Evolutionary conservation across 37 sponge, comb jelly and placozoan genomes (phyloP), one percentile per base, ranked within the genome.

Genomic region (Eunapius fragilis): DNA sequence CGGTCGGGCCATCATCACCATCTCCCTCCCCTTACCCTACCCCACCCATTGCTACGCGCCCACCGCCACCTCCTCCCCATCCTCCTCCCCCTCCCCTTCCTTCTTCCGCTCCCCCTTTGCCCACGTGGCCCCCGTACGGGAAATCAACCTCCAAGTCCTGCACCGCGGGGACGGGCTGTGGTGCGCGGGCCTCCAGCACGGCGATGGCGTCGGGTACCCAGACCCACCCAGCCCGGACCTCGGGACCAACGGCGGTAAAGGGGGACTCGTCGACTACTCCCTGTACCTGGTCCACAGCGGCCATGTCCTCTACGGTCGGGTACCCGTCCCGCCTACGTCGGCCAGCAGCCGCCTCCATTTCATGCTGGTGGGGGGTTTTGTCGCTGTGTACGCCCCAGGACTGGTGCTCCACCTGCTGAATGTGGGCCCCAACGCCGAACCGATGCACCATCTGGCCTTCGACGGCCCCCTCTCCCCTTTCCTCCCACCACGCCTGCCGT

Each of bases 131-230:
- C 92, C 92, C 25, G 69, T 84, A 28, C 30, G 58, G 5, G 92
- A 91, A 68, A 71, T 87, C 28, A 91, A 91, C 37, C 37, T 91
- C 76, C 87, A 87, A 27, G 76, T 91, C n/a, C 77, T 91, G 3
- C 71, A 91, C 68, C 70, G 73, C 38, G 25, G 50, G 5, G 87
- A 91, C 70, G 92, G 92, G 41, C 41, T 87, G 27, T 91, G 87
- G 92, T 91, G 92, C 75, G 84, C 69, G 3, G 87, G 92, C 47
- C 69, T 91, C 25, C 92, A 91, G 80, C 87, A 91, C 74, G 67
- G 71, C 58, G 70, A 45, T 47, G 90, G 86, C 2, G 68, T 32
- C 25, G 49, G 22, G 22, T 69, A 37, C 28, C 68, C 33, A 3
- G 37, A 70, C 47, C 4, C 14, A 58, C 58, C 17, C 14, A 58